phyloP scores from a whole-genome alignment of 2,888 invertebrate genomes.

The Yponomeuta malinellus region DNA sequence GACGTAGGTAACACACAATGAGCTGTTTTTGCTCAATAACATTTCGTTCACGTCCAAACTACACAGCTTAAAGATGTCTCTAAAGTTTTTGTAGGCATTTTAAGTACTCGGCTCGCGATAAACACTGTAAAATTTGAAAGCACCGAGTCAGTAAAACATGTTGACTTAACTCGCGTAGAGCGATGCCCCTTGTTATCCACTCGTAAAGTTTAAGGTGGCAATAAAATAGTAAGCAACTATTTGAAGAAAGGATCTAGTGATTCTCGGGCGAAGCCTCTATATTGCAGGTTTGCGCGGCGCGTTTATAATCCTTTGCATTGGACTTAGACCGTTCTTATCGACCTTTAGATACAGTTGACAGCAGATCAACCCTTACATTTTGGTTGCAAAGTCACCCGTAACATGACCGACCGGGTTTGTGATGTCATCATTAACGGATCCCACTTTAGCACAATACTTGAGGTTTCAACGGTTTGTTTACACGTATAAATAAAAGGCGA shows the following conservation, averaged over 20 bases:
- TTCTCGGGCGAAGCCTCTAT: not conserved
- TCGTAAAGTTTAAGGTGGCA: not conserved
- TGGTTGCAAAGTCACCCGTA: too few relatives aligned
- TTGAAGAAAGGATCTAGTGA: not conserved
- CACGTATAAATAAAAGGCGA: too few relatives aligned
- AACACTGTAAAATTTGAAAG: not conserved
- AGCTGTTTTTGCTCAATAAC: not conserved
- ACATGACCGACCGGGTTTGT: too few relatives aligned
- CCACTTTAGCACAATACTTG: too few relatives aligned
- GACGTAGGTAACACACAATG: too few relatives aligned
- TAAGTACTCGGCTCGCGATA: not conserved
- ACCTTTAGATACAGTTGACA: too few relatives aligned
- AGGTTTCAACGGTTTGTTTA: too few relatives aligned
- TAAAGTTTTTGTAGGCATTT: not conserved
- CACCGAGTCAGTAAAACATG: not conserved
- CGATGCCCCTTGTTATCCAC: not conserved
- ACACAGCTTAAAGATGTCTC: not conserved
- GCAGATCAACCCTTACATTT: too few relatives aligned
- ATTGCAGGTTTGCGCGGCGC: not conserved
- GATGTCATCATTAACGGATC: too few relatives aligned
- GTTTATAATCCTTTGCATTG: not conserved
- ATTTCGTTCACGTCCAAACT: not conserved
- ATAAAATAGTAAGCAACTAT: constrained; percentile 1
- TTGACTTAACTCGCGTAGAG: not conserved
- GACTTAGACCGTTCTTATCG: too few relatives aligned